phyloP scores from a whole-genome alignment of 2,113 vertebrate species.

The Quiscalus mexicanus region DNA sequence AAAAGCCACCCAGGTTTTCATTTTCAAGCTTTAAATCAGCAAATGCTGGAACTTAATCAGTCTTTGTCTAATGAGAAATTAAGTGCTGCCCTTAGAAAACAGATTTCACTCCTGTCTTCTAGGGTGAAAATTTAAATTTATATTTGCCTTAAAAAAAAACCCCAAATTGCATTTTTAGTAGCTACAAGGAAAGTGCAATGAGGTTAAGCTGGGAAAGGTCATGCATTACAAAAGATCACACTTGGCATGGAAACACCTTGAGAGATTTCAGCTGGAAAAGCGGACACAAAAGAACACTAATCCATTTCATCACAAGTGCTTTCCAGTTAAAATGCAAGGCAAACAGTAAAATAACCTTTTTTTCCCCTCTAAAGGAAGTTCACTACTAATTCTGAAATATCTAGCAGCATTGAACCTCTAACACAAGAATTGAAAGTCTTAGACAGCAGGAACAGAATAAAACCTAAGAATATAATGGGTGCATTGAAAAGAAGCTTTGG shows the following conservation, averaged over 20 bases:
- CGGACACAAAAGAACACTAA: not conserved
- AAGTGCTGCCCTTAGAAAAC: not conserved
- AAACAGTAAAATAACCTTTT: not conserved
- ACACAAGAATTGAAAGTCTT: rapidly evolving
- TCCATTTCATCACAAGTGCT: not conserved
- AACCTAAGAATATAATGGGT: not conserved
- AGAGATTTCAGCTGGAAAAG: not conserved
- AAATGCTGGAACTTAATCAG: slow-evolving; percentile 29
- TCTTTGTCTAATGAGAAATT: slow-evolving; percentile 37
- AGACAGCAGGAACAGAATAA: not conserved
- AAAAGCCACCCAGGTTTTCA: not conserved
- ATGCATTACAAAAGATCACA: not conserved
- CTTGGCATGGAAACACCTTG: not conserved
- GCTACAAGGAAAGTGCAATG: not conserved
- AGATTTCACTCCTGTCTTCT: not conserved
- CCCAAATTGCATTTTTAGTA: not conserved
- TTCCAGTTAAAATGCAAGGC: not conserved
- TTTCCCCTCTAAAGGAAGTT: not conserved
- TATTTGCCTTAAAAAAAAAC: not conserved
- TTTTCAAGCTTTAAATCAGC: slow-evolving; percentile 40
- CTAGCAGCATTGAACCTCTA: not conserved
- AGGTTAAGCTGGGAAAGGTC: not conserved
- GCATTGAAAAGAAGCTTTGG: not conserved
- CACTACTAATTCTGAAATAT: not conserved
- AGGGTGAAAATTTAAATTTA: not conserved